Base-by-base conservation (phyloP, 2,113 vertebrate genomes). In the Brachyistius frenatus region DNA sequence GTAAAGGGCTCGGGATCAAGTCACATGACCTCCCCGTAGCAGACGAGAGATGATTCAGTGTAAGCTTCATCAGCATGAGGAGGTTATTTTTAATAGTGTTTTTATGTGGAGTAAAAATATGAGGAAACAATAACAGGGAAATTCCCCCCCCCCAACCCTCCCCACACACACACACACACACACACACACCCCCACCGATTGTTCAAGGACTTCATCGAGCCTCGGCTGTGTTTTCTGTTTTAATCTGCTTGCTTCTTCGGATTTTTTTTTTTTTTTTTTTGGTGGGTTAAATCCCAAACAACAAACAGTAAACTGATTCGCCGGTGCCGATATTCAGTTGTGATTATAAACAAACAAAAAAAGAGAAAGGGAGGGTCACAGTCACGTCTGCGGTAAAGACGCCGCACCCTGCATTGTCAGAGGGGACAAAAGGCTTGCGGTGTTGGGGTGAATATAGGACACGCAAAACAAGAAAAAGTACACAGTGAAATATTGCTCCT, bases 361-460 rank as follows among this genome's bases (percentile, higher is more conserved):
- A 23, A 13, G 14, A n/a, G 16, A n/a, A n/a, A 5, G 16, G 47
- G 55, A 70, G 7, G 46, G 0, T 65, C 39, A 49, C 35, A 2
- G 39, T 39, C 64, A 47, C 13, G 52, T 75, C 49, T 61, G 66
- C 78, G 66, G 63, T 75, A 66, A 41, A 63, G 67, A 16, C 71
- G 69, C 33, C 64, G 47, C 73, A 73, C 76, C 52, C 49, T 66
- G 30, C 56, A 31, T 71, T 49, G 62, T 73, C 54, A 62, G 75
- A 52, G 13, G 53, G 58, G 16, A 74, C 53, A 73, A 68, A 76
- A 57, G 31, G 30, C 7, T 44, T 50, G 39, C 9, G 10, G 74
- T 15, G 57, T 47, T n/a, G 10, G 56, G 75, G 47, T 76, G 81
- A 77, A 71, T 33, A 31, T n/a, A 61, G 60, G 64, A 64, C 47